Base-by-base conservation (phyloP, 2,113 vertebrate species). In the Suricata suricatta region DNA sequence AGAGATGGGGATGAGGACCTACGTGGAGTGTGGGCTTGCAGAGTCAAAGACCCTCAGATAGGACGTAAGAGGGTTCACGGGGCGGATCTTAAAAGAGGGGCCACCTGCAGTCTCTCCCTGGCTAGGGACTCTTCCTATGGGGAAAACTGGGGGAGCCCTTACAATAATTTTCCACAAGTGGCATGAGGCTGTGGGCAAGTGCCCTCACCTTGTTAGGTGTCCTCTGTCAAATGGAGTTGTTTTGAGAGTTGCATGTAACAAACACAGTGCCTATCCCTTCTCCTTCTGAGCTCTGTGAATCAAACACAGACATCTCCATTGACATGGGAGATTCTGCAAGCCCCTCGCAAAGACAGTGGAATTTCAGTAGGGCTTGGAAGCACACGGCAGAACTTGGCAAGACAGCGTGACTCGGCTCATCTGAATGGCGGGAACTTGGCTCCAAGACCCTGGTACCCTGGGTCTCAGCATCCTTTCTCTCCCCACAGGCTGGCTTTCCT, bases 281-380 rank as follows among this genome's bases (percentile, higher is more conserved):
- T 50, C 23, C 60, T 72, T 29, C 6, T 44, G 35, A 13, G 25
- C 15, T 16, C 35, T 6, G 1, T n/a, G n/a, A 3, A 47, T 21
- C 44, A 15, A 5, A 38, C 16, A 2, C 15, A 16, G 74, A 60
- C 27, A 23, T 17, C 17, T 31, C n/a, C 27, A 4, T 6, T 8
- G 87, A n/a, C 21, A 15, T 21, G 0, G 77, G 16, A 11, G 16
- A 21, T 7, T 60, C 66, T 50, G 54, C 11, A 8, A 6, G 5
- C 14, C 31, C 33, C 29, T 38, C 81, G 50, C 38, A 11, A 7
- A 64, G 52, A 38, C 0, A 1, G 29, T 0, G 38, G n/a, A 0
- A 6, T 19, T n/a, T n/a, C 23, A n/a, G n/a, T 31, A 5, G 44
- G 8, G 35, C 25, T 54, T 41, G 44, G 16, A 54, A 3, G 66